Evolutionary conservation across 1,140 invertebrate species (phyloP), one percentile per base, ranked within the genome.

Genomic region (Globodera rostochiensis): DNA sequence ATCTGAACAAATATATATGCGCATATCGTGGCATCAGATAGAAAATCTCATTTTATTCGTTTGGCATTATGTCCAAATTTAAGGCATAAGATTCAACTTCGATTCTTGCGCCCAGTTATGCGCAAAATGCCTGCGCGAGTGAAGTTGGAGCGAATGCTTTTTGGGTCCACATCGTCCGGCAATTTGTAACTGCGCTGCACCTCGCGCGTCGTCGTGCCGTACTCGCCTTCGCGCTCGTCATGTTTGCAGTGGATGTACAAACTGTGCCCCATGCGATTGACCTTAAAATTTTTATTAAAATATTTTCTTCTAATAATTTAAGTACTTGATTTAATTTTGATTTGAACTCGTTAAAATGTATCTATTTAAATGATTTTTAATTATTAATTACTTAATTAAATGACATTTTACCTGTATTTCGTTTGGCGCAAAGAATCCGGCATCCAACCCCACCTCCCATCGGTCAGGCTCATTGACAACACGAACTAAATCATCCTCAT

Each of bases 371-470:
- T 25, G 1, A 25, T 25, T 25, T 25, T 25, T 25, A 25, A 25
- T 25, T 25, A 25, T 25, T 25, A 25, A 25, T 25, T 25, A 25
- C 25, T 25, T 25, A 25, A 0, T 25, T 25, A 25, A 25, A 25
- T 25, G 0, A 25, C 25, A n/a, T n/a, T n/a, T n/a, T 82, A 87
- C 87, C 67, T 88, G 85, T 74, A 88, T 89, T 74, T 88, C 87
- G 67, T 87, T 88, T 15, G 87, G 87, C 53, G 84, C 79, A 74
- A 88, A 88, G 76, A 82, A 88, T 64, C 86, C 85, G 49, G 79
- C 86, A 74, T 88, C 87, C 53, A 88, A 78, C 67, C 88, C 88
- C 69, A 88, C 87, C 77, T 88, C 85, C 82, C 87, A 88, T 69
- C 87, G 85, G 25, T 89, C 87, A 13, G 36, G 47, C 36, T 80